A percentile compares a stretch with the other conserved stretches of the same genome.
Conservation (phyloP, 2,113 vertebrate genomes). For the Syrrhaptes paradoxus region DNA sequence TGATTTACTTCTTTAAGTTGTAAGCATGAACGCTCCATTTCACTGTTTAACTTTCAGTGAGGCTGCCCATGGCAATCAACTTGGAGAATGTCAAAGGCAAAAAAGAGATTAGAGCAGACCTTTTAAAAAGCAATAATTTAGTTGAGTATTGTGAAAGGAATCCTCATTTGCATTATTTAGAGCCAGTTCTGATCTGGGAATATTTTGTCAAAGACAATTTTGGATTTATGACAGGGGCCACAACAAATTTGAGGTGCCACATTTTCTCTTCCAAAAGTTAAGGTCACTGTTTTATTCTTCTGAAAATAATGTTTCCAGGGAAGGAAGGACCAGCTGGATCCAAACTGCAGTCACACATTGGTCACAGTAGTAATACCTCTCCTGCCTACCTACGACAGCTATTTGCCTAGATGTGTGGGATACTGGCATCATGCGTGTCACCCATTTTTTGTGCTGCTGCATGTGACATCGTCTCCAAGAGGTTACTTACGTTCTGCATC, state of each 20-base stretch:
- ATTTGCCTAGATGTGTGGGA: conserved; percentile 74
- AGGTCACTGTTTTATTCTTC: conserved; percentile 36
- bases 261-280: neutral
- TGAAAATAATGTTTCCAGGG: neutral
- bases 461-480: conserved; percentile 77
- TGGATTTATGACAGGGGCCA: neutral
- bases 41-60: neutral
- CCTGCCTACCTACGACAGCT: conserved; percentile 73
- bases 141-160: neutral
- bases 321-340: conserved; percentile 70
- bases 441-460: conserved; percentile 74
- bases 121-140: neutral
- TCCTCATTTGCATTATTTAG: neutral
- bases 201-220: neutral
- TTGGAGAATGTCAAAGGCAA: neutral
- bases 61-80: neutral
- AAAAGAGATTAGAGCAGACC: neutral
- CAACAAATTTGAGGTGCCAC: neutral
- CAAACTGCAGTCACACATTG: conserved; percentile 80
- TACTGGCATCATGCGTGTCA: conserved; percentile 73
- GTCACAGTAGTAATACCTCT: conserved; percentile 83
- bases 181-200: neutral
- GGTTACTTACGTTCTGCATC: conserved; percentile 97
- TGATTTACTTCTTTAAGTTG: neutral
- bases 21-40: neutral